Base-by-base conservation (phyloP, 2,888 invertebrate species). In the Latrodectus hesperus region DNA sequence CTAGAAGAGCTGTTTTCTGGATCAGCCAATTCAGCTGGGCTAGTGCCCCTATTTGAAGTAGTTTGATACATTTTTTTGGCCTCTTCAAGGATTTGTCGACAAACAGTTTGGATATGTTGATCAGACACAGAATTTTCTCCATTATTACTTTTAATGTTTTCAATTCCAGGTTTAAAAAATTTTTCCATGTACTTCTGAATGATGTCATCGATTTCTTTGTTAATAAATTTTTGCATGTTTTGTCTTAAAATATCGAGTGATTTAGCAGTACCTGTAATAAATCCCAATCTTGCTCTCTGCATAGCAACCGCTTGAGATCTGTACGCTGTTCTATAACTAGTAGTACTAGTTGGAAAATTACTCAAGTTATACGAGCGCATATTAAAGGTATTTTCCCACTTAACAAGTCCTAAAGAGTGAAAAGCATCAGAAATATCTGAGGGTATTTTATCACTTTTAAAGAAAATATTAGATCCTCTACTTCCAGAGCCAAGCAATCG, bases 101-200 rank as follows among this genome's bases (percentile, higher is more conserved):
- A 96, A 14, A 96, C 95, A 89, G 95, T 95, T 52, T 92, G 92
- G 26, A 94, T 91, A 92, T 96, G 95, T 91, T 96, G 96, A 92
- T 96, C 95, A 90, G 94, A 95, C 12, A 96, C 95, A 91, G 95
- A 95, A 91, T 95, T 95, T 91, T 94, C 94, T 8, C 96, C 96
- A 91, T 95, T 93, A 92, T 96, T 96, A 90, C 94, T 93, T 91
- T 94, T 94, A 90, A 96, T 96, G 91, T 96, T 96, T 90, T 95
- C 94, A 64, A 96, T 94, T 88, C 96, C 96, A 89, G 96, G 95
- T 91, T 95, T 95, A 93, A 96, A 96, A 92, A 95, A 96, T 93
- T 95, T 96, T 92, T 96, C 95, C 88, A 96, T 93, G 92, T 96
- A 96, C 91, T 95, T 95, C 91, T 95, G 95, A 88, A 96, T 94